A percentile compares a stretch with the other conserved stretches of the same genome.
Conservation (phyloP, 1,140 invertebrate species). For the Choristoneura fumiferana region DNA sequence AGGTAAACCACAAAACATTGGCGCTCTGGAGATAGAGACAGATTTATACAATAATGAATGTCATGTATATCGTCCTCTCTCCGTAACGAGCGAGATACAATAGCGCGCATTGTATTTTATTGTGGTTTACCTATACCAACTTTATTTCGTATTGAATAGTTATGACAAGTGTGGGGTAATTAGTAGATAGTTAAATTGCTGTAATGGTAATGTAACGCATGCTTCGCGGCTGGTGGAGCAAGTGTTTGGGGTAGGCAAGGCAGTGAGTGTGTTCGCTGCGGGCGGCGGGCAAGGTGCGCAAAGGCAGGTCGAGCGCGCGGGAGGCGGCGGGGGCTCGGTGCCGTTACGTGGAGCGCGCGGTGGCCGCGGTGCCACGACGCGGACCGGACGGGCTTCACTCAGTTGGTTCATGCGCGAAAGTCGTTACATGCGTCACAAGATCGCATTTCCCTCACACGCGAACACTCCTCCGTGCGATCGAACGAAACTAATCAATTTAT, state of each 20-base stretch:
- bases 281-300: slow-evolving; percentile 1
- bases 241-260: not conserved
- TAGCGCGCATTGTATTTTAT: too few relatives aligned
- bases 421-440: slow-evolving; percentile 69
- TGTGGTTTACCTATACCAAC: too few relatives aligned
- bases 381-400: slow-evolving; percentile 70
- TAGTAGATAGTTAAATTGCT: too few relatives aligned
- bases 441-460: slow-evolving; percentile 65
- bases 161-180: too few relatives aligned
- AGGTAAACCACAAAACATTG: too few relatives aligned
- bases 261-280: slow-evolving; percentile 39
- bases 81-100: too few relatives aligned
- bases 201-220: too few relatives aligned
- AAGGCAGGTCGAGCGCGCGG: slow-evolving; percentile 20
- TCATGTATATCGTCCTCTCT: too few relatives aligned
- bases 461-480: slow-evolving; percentile 46
- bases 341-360: slow-evolving; percentile 69
- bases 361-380: slow-evolving; percentile 68
- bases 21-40: too few relatives aligned
- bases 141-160: too few relatives aligned
- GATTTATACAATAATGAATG: too few relatives aligned
- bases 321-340: slow-evolving; percentile 58
- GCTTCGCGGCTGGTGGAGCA: too few relatives aligned
- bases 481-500: slow-evolving; percentile 48
- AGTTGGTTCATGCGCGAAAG: slow-evolving; percentile 73